A percentile compares a stretch with the other conserved stretches of the same genome.
Evolutionary conservation across 2,888 invertebrate species (phyloP).

Genomic region (Nemoura dubitans): DNA sequence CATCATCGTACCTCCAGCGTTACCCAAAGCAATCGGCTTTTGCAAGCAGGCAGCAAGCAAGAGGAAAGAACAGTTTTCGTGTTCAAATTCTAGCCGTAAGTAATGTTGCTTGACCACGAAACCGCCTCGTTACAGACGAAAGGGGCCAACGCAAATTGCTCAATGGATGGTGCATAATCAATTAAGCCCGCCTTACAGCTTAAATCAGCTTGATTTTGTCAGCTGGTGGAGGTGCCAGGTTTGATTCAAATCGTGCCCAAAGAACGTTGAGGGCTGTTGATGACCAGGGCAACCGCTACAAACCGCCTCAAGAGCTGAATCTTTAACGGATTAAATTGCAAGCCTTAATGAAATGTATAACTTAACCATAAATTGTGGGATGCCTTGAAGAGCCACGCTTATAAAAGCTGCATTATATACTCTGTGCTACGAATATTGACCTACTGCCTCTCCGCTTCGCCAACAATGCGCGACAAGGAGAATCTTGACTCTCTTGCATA

Average conservation of each 20-base stretch:
- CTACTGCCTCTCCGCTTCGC: neutral
- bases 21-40: neutral
- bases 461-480: neutral
- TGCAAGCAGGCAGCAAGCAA: too few species aligned
- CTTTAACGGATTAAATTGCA: neutral
- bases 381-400: neutral
- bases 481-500: neutral
- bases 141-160: neutral
- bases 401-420: conserved; percentile 7
- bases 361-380: conserved; percentile 4
- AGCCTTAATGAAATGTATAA: conserved; percentile 7
- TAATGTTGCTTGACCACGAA: neutral
- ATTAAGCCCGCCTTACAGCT: neutral
- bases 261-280: neutral
- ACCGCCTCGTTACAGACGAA: neutral
- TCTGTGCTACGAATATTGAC: neutral
- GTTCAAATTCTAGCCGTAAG: neutral
- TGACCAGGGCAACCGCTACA: neutral
- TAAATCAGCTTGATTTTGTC: neutral
- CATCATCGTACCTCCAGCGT: neutral
- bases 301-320: neutral
- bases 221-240: neutral
- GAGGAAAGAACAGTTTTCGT: neutral
- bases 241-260: neutral
- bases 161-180: neutral